Conservation (phyloP, 2,113 vertebrate species). For the Alethe diademata region DNA sequence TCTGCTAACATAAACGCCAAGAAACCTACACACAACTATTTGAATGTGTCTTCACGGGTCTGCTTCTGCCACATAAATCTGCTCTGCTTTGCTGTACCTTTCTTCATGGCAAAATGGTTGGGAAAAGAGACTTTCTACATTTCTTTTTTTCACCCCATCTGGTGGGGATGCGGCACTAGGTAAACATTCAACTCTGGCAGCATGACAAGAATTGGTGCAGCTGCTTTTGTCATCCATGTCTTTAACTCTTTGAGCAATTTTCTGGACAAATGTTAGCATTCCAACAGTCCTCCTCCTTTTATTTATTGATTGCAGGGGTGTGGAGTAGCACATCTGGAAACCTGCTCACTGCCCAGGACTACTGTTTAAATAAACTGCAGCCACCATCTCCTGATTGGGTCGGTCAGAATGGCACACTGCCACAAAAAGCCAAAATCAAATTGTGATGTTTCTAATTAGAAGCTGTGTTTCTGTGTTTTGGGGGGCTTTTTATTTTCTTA, state of each 20-base stretch:
- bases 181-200: conserved; percentile 60
- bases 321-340: conserved; percentile 65
- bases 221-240: conserved; percentile 52
- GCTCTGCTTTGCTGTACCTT: not conserved
- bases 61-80: conserved; percentile 44
- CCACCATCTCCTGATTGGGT: not conserved
- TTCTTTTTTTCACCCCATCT: conserved; percentile 20
- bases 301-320: conserved; percentile 66
- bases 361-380: conserved; percentile 57
- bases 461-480: not conserved
- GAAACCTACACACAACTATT: conserved; percentile 24
- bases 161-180: conserved; percentile 1
- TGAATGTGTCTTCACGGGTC: conserved; percentile 9
- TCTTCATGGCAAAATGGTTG: conserved; percentile 27
- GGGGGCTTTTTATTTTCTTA: not conserved
- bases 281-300: conserved; percentile 48
- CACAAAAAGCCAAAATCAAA: not conserved
- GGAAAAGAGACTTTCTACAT: not conserved
- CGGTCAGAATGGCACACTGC: not conserved
- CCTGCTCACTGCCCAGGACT: conserved; percentile 32
- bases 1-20: not conserved
- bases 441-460: conserved; percentile 7
- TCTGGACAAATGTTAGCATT: conserved; percentile 68
- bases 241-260: conserved; percentile 62
- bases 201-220: conserved; percentile 30